Conservation (phyloP, 2,797 vertebrate genomes). For the Pitangus sulphuratus region DNA sequence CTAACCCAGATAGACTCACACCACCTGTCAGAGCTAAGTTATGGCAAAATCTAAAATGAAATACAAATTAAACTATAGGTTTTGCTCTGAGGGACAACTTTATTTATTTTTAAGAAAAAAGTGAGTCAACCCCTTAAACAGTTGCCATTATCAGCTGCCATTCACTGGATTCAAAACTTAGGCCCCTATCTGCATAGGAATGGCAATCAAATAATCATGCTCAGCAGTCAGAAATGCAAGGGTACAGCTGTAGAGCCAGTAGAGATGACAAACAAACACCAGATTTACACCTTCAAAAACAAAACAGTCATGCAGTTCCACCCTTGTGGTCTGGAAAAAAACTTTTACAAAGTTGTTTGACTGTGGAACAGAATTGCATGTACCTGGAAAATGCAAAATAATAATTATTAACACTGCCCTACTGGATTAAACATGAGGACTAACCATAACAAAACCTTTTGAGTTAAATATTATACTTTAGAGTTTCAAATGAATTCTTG, state of each 20-base stretch:
- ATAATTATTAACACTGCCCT: neutral
- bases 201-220: neutral
- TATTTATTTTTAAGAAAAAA: neutral
- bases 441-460: neutral
- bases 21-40: slow-evolving; percentile 47
- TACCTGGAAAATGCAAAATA: neutral
- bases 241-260: neutral
- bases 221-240: neutral
- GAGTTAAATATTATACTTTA: neutral
- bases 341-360: neutral
- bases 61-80: neutral
- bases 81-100: neutral
- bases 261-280: neutral
- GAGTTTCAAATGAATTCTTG: neutral
- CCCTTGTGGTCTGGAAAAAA: neutral
- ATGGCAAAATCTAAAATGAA: neutral
- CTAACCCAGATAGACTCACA: slow-evolving; percentile 50
- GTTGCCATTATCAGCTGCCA: neutral
- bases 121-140: slow-evolving; percentile 10
- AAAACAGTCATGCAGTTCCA: neutral
- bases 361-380: neutral
- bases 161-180: slow-evolving; percentile 14
- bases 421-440: neutral
- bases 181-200: neutral
- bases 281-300: neutral